Conservation (phyloP, 2,888 invertebrate genomes). For the Rapana venosa region DNA sequence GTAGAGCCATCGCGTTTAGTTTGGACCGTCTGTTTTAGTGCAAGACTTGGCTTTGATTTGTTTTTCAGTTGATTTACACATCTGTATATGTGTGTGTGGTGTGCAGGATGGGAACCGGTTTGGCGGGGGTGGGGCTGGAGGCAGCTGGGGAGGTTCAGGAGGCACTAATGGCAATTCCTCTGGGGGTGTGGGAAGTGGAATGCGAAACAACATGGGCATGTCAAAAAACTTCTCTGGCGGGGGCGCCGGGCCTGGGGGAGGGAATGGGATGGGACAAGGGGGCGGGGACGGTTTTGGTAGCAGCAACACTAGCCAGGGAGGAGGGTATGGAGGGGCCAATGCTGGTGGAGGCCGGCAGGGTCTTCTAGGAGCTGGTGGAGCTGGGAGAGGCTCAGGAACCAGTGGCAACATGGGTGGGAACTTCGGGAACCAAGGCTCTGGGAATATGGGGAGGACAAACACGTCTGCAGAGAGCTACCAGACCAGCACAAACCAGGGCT, state of each 20-base stretch:
- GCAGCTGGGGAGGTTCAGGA: constrained; percentile 30
- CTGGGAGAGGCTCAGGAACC: not conserved
- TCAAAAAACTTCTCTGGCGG: constrained; percentile 46
- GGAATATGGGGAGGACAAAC: not conserved
- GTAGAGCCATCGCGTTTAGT: too few relatives aligned
- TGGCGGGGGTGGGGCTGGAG: constrained; percentile 32
- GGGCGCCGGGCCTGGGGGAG: constrained; percentile 39
- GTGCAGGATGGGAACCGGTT: constrained; percentile 31
- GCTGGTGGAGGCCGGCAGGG: constrained; percentile 26
- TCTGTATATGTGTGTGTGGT: not conserved
- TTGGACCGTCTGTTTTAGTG: too few relatives aligned
- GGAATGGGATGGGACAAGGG: constrained; percentile 35
- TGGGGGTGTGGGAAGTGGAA: constrained; percentile 21
- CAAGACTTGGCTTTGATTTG: too few relatives aligned
- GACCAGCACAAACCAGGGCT: constrained; percentile 10
- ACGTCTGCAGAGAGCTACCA: constrained; percentile 21
- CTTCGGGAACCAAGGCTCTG: not conserved
- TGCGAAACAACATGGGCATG: constrained; percentile 34
- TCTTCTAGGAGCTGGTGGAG: not conserved
- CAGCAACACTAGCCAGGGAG: not conserved
- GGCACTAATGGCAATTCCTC: constrained; percentile 24
- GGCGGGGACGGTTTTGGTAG: constrained; percentile 31
- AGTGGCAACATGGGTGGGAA: constrained; percentile 18
- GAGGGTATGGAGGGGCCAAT: constrained; percentile 12
- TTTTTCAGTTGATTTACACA: too few relatives aligned